Conservation (phyloP, 2,888 invertebrate genomes). For the Oligia fasciuncula region DNA sequence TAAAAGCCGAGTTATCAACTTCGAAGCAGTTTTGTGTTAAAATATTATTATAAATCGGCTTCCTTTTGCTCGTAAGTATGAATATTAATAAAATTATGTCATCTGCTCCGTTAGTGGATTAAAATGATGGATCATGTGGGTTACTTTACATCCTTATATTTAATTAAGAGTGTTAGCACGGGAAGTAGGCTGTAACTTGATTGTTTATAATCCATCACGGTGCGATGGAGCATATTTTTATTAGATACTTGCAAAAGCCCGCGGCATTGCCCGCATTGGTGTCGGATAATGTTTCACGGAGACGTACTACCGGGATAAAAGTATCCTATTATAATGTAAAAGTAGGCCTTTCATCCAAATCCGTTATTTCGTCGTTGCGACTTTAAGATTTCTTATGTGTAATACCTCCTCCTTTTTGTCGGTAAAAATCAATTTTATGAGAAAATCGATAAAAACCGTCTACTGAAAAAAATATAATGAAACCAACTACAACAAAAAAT, state of each 20-base stretch:
- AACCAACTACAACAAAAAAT: no score
- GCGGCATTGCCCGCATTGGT: background rate
- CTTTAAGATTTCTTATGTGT: no score
- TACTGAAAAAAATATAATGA: no score
- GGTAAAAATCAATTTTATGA: no score
- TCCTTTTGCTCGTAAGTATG: slow-evolving; percentile 59
- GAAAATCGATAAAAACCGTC: no score
- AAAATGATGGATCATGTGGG: slow-evolving; percentile 63
- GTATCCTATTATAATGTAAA: background rate
- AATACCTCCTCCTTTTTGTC: no score
- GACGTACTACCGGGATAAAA: background rate
- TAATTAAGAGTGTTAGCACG: slow-evolving; percentile 45
- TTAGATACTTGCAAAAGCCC: background rate
- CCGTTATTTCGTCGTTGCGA: background rate
- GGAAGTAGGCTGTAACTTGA: slow-evolving; percentile 29
- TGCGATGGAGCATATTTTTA: background rate
- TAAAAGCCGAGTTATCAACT: slow-evolving; percentile 35
- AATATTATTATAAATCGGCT: slow-evolving; percentile 61
- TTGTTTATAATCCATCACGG: slow-evolving; percentile 40
- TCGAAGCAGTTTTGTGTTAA: slow-evolving; percentile 52
- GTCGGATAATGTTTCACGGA: background rate
- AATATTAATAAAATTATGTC: slow-evolving; percentile 67
- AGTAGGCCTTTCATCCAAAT: background rate
- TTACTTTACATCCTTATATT: slow-evolving; percentile 54
- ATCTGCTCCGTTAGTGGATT: slow-evolving; percentile 62